A percentile compares a stretch with the other conserved stretches of the same genome.
These are phyloP conservation scores for Diadegma fenestrale DNA, from an alignment of 2,888 invertebrate species.

Conservation along the genomic window DNA sequence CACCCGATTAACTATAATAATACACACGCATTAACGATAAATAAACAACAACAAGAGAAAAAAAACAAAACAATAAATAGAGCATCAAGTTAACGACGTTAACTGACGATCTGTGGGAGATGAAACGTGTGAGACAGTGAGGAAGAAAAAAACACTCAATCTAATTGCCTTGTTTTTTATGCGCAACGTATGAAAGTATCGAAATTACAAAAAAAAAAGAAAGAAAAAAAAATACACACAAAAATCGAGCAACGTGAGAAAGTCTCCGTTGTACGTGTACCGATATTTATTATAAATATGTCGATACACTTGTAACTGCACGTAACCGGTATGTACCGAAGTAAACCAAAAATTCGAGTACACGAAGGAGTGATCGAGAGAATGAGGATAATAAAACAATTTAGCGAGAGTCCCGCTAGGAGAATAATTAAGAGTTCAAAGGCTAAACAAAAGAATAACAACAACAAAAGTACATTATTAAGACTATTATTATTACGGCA, in stretches of 20 bases:
- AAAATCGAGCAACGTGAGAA: not conserved
- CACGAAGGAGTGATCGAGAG: conserved; percentile 57
- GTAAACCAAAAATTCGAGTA: conserved; percentile 26
- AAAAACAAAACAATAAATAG: conserved; percentile 34
- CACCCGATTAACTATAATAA: conserved; percentile 74
- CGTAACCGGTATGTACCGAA: conserved; percentile 27
- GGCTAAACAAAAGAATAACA: conserved; percentile 61
- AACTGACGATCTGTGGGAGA: conserved; percentile 55
- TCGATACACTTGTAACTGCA: conserved; percentile 44
- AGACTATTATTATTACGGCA: conserved; percentile 63
- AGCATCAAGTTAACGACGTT: conserved; percentile 42
- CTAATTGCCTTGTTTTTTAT: conserved; percentile 85
- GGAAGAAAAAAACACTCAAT: conserved; percentile 79
- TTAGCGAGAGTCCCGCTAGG: conserved; percentile 69
- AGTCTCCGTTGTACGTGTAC: conserved; percentile 47
- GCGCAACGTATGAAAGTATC: conserved; percentile 83
- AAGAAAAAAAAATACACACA: not conserved
- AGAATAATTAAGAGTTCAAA: conserved; percentile 79
- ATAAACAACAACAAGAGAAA: conserved; percentile 54
- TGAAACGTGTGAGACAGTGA: conserved; percentile 66
- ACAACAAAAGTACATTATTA: conserved; percentile 57
- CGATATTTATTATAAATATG: conserved; percentile 33
- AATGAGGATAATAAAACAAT: conserved; percentile 71
- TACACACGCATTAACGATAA: conserved; percentile 70
- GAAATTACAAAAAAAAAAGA: conserved; percentile 65